Evolutionary conservation across 1,140 invertebrate species (phyloP), one percentile per base, ranked within the genome.

Genomic region (Drosophila sp.): DNA sequence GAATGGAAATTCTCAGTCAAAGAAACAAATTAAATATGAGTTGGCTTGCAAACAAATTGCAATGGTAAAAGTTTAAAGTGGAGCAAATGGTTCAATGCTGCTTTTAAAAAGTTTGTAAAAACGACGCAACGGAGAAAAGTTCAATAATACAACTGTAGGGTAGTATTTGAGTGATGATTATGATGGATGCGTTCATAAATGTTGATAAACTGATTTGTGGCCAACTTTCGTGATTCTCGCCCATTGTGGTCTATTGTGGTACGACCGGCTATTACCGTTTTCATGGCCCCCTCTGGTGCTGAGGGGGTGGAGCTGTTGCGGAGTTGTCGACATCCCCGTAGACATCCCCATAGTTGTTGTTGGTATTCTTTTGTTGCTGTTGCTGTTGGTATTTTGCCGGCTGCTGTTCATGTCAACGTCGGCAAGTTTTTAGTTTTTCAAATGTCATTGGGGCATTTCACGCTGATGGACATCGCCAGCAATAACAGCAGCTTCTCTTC

Each of bases 401-500:
- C 54, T 65, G 73, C 61, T 65, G 64, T 74, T 76, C 81, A 50
- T 64, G 61, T 80, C 63, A 78, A 80, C 78, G 69, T 72, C 76
- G 71, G 62, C 76, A 67, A 78, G 62, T 86, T 86, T 86, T 81
- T 87, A 87, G 78, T 86, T 83, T 77, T 87, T 76, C 74, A 82
- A 89, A 89, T 82, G 83, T 87, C 81, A 81, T 76, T 86, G 73
- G 78, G 71, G 71, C 75, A 87, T 87, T 86, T 86, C 82, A 87
- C 66, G 75, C 75, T 86, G 81, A 86, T 87, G 81, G 81, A 86
- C 81, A 86, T 69, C 71, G 67, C 46, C 43, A 54, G 67, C 72
- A 64, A 59, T 58, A 58, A 43, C 38, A 11, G 27, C 46, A 46
- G 25, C 40, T 11, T 18, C n/a, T 25, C 27, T 16, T 43, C 63